Evolutionary conservation across 2,797 vertebrate genomes (phyloP), one percentile per base, ranked within the genome.

Genomic region (Halcyon leucocephala): DNA sequence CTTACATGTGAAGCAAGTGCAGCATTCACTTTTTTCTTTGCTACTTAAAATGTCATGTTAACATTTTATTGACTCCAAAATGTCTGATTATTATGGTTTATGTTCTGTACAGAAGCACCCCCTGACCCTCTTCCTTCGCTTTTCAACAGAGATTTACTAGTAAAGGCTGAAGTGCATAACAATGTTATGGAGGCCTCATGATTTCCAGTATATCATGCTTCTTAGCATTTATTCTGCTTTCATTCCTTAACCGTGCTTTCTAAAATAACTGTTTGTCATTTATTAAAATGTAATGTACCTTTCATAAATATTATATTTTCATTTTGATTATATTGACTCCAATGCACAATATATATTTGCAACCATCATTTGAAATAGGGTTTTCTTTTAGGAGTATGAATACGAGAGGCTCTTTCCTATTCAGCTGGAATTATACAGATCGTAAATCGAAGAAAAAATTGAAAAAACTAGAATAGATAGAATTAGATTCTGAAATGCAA

Each of bases 401-500:
- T 78, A 54, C 14, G 37, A 51, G 22, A 90, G 25, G 14, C 9
- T 82, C 48, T 77, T 81, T 86, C 35, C 37, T 72, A 90, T 73
- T 79, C 44, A 31, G 13, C 3, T 86, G 39, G 60, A 93, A 90
- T 71, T 71, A 86, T 21, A 70, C 3, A 72, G 91, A 57, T 62
- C 35, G 80, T 90, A 65, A 95, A 96, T 95, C 90, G 54, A 82
- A 49, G 71, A 69, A 82, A 85, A 65, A 94, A 35, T 29, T 37
- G 90, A 94, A 64, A 86, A 72, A 93, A 92, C 67, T 46, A 44
- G 78, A 48, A 48, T 48, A 48, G 54, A 95, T 81, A 3, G 0
- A 92, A 95, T 58, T 61, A 95, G 95, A 92, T 61, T 60, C 74
- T 94, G 85, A 97, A 96, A 78, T 90, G 77, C 80, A 97, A 92